Percentiles rank a stretch among this genome's conserved stretches.
These are phyloP conservation scores for Otolemur crassicaudatus DNA, from an alignment of 2,797 vertebrate species.

Conservation along the genomic window DNA sequence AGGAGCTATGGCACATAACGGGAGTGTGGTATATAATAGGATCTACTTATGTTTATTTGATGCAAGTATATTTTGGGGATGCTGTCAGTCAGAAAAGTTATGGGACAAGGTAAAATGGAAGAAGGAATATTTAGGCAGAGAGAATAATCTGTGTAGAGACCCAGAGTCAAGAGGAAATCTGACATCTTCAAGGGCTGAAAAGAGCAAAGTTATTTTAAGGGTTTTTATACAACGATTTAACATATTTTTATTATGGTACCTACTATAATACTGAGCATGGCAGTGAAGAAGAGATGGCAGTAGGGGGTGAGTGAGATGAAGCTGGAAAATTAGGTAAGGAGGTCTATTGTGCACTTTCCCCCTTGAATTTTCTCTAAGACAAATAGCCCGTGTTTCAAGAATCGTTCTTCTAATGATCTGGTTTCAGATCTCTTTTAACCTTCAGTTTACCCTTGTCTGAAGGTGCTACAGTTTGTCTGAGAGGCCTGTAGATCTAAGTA, in stretches of 20 bases:
- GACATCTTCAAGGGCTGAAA: neutral
- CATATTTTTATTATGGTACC: neutral
- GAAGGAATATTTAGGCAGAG: neutral
- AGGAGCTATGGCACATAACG: neutral
- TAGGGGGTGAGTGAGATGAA: neutral
- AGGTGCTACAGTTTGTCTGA: neutral
- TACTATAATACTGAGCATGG: neutral
- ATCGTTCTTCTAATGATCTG: neutral
- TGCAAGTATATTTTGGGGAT: neutral
- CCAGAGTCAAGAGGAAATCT: neutral
- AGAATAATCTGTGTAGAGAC: neutral
- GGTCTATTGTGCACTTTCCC: rapidly evolving
- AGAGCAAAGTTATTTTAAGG: neutral
- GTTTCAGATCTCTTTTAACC: neutral
- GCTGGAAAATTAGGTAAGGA: rapidly evolving
- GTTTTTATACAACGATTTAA: neutral
- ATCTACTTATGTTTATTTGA: neutral
- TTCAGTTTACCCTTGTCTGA: neutral
- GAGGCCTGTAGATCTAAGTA: neutral
- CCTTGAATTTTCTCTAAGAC: neutral
- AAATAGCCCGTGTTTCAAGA: neutral
- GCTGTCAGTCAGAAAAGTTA: neutral
- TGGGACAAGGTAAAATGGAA: neutral
- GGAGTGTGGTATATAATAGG: neutral
- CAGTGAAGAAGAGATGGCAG: neutral